Percentiles rank a stretch among this genome's conserved stretches.
These are phyloP conservation scores for Hucho hucho DNA, from an alignment of 2,113 vertebrate species.

Conservation along the genomic window DNA sequence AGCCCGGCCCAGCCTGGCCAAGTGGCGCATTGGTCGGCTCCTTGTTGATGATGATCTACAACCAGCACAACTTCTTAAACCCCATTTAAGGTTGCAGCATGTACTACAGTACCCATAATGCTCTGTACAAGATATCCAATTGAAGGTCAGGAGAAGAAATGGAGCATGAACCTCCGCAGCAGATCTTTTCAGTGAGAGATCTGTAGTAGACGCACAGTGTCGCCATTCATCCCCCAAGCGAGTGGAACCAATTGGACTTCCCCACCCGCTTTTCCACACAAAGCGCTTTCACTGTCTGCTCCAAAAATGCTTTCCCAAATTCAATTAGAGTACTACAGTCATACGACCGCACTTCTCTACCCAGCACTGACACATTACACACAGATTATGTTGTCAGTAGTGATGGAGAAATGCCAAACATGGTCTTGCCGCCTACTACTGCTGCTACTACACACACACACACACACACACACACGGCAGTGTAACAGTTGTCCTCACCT, in stretches of 20 bases:
- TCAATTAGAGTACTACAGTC: constrained; percentile 7
- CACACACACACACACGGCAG: not conserved
- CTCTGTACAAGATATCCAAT: not conserved
- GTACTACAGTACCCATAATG: not conserved
- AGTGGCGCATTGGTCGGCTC: constrained; percentile 66
- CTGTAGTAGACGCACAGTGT: constrained; percentile 46
- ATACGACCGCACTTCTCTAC: not conserved
- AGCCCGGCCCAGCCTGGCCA: constrained; percentile 25
- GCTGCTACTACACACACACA: not conserved
- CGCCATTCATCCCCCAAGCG: constrained; percentile 56
- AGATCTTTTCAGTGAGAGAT: constrained; percentile 57
- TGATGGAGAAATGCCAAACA: not conserved
- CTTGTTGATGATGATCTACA: constrained; percentile 93
- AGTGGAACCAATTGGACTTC: constrained; percentile 58
- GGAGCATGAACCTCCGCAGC: constrained; percentile 41
- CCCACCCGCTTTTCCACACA: constrained; percentile 32
- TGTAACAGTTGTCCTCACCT: constrained; percentile 72
- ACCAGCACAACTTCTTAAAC: constrained; percentile 18
- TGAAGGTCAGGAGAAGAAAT: constrained; percentile 25
- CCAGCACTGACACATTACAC: not conserved
- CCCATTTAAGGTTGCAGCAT: constrained; percentile 16
- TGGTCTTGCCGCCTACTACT: not conserved
- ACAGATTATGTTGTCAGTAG: not conserved
- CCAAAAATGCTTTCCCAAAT: constrained; percentile 33
- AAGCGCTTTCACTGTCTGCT: constrained; percentile 43